These are phyloP conservation scores for Elgaria multicarinata DNA, from an alignment of 2,113 vertebrate species.

Conservation along the genomic window DNA sequence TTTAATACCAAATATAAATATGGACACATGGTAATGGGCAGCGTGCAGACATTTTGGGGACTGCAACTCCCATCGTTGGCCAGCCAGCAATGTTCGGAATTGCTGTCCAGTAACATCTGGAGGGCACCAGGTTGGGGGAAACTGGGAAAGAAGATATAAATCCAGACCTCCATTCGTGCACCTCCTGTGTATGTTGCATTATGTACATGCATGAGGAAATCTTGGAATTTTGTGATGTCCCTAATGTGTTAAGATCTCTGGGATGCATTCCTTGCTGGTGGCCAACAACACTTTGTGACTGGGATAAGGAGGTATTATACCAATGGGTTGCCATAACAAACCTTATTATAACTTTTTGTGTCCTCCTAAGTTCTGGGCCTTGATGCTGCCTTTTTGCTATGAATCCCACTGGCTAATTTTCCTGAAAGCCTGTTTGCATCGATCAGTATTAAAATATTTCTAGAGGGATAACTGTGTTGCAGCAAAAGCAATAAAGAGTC, in stretches of 20 bases:
- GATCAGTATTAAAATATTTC: neutral
- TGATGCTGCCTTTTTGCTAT: neutral
- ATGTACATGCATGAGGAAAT: neutral
- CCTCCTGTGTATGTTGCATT: neutral
- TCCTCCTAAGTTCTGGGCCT: neutral
- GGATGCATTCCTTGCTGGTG: neutral
- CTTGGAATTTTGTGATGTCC: neutral
- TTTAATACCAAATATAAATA: neutral
- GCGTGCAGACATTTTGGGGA: no score
- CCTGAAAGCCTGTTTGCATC: neutral
- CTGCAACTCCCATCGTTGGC: no score
- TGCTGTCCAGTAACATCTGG: no score
- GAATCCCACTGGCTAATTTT: neutral
- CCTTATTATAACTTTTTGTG: neutral
- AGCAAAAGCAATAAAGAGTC: neutral
- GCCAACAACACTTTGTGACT: neutral
- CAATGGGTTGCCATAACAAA: neutral
- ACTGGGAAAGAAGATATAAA: no score
- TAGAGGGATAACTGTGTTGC: neutral
- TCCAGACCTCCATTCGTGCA: no score
- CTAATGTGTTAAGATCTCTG: neutral
- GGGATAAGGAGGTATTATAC: neutral
- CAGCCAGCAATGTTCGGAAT: no score
- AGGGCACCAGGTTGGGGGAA: no score
- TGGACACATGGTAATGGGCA: neutral